Conservation (phyloP, 2,888 invertebrate species). For the Hypomecis atomaria region DNA sequence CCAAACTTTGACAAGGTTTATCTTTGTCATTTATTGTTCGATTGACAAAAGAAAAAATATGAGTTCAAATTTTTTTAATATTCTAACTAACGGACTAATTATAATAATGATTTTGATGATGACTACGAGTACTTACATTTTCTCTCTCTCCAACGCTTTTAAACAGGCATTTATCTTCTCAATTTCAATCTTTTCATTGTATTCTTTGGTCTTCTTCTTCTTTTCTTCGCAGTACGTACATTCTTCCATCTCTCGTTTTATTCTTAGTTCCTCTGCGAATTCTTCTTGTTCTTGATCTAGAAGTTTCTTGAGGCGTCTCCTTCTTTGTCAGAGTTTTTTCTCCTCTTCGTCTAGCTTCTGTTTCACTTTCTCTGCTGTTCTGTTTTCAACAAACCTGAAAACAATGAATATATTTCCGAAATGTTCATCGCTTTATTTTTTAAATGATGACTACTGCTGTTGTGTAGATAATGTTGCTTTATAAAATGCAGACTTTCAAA, state of each 20-base stretch:
- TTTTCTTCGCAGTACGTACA: constrained; percentile 65
- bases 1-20: too few species aligned
- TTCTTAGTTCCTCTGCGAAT: constrained; percentile 57
- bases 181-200: constrained; percentile 64
- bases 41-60: too few species aligned
- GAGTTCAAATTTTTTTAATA: too few species aligned
- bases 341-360: constrained; percentile 67
- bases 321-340: constrained; percentile 70
- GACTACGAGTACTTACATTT: constrained; percentile 77
- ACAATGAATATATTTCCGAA: neutral
- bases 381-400: constrained; percentile 67
- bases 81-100: too few species aligned
- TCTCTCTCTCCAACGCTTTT: constrained; percentile 73
- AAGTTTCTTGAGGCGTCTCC: constrained; percentile 60
- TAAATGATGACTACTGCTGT: too few species aligned
- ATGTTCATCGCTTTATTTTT: too few species aligned
- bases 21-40: too few species aligned
- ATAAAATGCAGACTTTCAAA: too few species aligned
- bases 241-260: constrained; percentile 58
- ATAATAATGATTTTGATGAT: too few species aligned
- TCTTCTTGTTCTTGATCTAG: constrained; percentile 64
- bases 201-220: constrained; percentile 53
- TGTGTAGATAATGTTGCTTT: too few species aligned
- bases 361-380: constrained; percentile 67
- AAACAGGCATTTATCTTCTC: constrained; percentile 69